Evolutionary conservation across 2,113 vertebrate genomes (phyloP), one percentile per base, ranked within the genome.

Genomic region (Benitochromis conjunctus): DNA sequence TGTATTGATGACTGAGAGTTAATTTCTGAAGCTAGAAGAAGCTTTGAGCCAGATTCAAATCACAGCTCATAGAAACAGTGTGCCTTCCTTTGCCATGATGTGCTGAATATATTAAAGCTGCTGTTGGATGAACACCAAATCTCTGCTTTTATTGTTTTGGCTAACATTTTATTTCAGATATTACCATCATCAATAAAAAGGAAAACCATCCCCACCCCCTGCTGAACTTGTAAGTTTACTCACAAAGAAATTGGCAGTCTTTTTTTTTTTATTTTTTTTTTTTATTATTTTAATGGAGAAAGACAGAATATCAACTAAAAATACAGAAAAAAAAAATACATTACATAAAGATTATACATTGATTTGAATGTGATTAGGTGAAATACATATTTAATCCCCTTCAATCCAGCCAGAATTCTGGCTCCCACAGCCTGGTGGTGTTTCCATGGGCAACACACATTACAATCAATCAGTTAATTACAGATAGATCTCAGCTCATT

Each of bases 21-120:
- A 3, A 31, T 89, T 89, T 89, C n/a, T 51, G 8, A 38, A 5
- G 13, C 51, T 26, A 66, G 69, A 80, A 64, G 74, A 86, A 60
- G 80, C 64, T 85, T 89, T 19, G 51, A 57, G 34, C n/a, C 79
- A 57, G 53, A 79, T 29, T 48, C 7, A 48, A 79, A 71, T 87
- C 60, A 78, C 80, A 81, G 21, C 62, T 43, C 56, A 77, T 89
- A 74, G 51, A 87, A 53, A 82, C 6, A 5, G 58, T 71, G 88
- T 91, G 93, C 92, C 84, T 95, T 94, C 92, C 56, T 93, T 90
- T 91, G 56, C 64, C 85, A 55, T 88, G 83, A 87, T 88, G 64
- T 91, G 85, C 71, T 90, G 57, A 79, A 92, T 56, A 87, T 80
- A 94, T 86, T 93, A 94, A 95, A 94, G 69, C 77, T 87, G 78